These are phyloP conservation scores for Channa maculata DNA, from an alignment of 2,113 vertebrate species.

Conservation along the genomic window DNA sequence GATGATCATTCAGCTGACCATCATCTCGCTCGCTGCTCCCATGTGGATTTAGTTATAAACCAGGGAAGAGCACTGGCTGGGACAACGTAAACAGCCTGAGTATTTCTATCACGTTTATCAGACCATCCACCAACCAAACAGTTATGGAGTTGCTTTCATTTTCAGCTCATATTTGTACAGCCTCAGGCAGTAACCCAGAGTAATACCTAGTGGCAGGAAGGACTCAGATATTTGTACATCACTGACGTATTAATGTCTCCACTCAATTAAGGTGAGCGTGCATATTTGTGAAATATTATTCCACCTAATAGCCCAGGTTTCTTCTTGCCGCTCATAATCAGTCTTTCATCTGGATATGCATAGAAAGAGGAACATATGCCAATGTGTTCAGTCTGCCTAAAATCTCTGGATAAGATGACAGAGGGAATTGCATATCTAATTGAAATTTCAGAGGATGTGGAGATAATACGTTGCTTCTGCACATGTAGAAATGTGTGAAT, in stretches of 20 bases:
- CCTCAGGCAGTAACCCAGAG: slow-evolving; percentile 70
- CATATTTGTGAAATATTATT: slow-evolving; percentile 68
- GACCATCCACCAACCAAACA: slow-evolving; percentile 68
- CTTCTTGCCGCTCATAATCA: slow-evolving; percentile 66
- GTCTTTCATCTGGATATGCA: slow-evolving; percentile 74
- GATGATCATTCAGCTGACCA: slow-evolving; percentile 66
- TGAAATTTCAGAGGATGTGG: slow-evolving; percentile 73
- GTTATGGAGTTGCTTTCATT: slow-evolving; percentile 75
- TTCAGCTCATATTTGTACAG: slow-evolving; percentile 73
- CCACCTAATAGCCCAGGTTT: slow-evolving; percentile 65
- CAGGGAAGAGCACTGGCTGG: slow-evolving; percentile 44
- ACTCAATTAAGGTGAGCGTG: slow-evolving; percentile 67
- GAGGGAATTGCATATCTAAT: slow-evolving; percentile 68
- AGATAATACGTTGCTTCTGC: slow-evolving; percentile 65
- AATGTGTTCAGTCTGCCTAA: slow-evolving; percentile 41
- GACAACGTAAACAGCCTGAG: slow-evolving; percentile 65
- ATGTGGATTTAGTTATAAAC: slow-evolving; percentile 58
- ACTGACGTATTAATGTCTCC: slow-evolving; percentile 69
- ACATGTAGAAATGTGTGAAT: slow-evolving; percentile 33
- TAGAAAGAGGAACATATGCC: slow-evolving; percentile 50
- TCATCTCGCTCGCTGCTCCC: slow-evolving; percentile 59
- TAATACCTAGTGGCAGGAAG: slow-evolving; percentile 72
- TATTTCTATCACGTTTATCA: slow-evolving; percentile 75
- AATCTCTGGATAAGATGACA: slow-evolving; percentile 56
- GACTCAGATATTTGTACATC: slow-evolving; percentile 70